Evolutionary conservation across 2,113 vertebrate species (phyloP).

Genomic region (Callaeas wilsoni): DNA sequence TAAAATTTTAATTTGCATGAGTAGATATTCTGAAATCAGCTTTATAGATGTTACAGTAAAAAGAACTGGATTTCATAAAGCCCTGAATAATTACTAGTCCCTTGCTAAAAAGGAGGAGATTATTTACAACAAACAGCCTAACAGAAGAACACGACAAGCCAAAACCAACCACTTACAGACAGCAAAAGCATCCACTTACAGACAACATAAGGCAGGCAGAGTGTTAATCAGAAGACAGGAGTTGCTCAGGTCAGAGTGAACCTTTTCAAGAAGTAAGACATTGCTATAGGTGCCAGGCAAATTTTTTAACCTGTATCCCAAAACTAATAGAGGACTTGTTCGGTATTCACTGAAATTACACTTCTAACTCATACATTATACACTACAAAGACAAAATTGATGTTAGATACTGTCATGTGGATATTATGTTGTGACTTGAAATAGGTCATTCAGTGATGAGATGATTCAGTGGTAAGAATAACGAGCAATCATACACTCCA

Average conservation of each 20-base stretch:
- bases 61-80: constrained; percentile 1
- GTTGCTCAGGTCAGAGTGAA: background rate
- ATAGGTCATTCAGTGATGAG: background rate
- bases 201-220: background rate
- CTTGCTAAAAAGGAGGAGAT: background rate
- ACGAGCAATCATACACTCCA: background rate
- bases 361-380: background rate
- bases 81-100: background rate
- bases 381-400: background rate
- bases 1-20: constrained; percentile 25
- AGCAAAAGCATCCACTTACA: background rate
- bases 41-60: constrained; percentile 34
- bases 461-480: background rate
- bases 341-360: background rate
- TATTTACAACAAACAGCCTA: background rate
- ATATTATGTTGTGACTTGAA: background rate
- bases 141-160: background rate
- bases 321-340: background rate
- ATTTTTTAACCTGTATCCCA: background rate
- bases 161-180: background rate
- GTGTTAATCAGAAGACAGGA: background rate
- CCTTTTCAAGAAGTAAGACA: background rate
- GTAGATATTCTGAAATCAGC: constrained; percentile 5
- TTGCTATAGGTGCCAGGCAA: background rate
- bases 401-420: background rate